phyloP scores from a whole-genome alignment of 92 coral and sea anemone species.

The Scolanthus callimorphus region DNA sequence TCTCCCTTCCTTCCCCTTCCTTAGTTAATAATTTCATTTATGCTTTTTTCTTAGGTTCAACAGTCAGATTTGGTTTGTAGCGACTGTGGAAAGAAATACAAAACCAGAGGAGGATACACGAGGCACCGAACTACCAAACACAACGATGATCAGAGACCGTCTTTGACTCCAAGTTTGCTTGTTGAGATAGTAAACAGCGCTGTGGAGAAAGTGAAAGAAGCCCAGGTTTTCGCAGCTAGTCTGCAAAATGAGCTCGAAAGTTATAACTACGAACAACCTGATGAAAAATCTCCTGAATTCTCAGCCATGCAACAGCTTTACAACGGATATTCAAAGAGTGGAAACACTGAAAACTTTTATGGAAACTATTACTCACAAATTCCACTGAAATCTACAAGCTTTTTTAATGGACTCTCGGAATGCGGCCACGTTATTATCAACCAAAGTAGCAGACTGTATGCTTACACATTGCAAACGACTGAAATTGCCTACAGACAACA shows the following conservation, averaged over 20 bases:
- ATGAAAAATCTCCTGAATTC: constrained; percentile 39
- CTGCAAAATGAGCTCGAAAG: constrained; percentile 8
- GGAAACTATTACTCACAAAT: constrained; percentile 31
- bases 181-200: constrained; percentile 26
- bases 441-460: constrained; percentile 59
- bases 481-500: constrained; percentile 20
- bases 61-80: constrained; percentile 21
- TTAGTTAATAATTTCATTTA: too few relatives aligned
- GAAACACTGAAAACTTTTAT: constrained; percentile 54
- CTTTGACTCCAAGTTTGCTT: constrained; percentile 21
- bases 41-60: constrained; percentile 51
- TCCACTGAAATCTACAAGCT: constrained; percentile 40
- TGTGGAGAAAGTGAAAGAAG: constrained; percentile 8
- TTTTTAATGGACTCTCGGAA: constrained; percentile 40
- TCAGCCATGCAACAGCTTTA: constrained; percentile 6
- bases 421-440: constrained; percentile 63
- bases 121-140: constrained; percentile 56
- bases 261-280: constrained; percentile 14
- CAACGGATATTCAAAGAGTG: constrained; percentile 29
- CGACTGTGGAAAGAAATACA: constrained; percentile 39
- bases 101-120: constrained; percentile 37
- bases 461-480: constrained; percentile 22
- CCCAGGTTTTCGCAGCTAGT: background rate
- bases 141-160: constrained; percentile 1
- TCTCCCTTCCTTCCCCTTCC: too few relatives aligned